Evolutionary conservation across 2,113 vertebrate species (phyloP).

Genomic region (Pelusios castaneus): DNA sequence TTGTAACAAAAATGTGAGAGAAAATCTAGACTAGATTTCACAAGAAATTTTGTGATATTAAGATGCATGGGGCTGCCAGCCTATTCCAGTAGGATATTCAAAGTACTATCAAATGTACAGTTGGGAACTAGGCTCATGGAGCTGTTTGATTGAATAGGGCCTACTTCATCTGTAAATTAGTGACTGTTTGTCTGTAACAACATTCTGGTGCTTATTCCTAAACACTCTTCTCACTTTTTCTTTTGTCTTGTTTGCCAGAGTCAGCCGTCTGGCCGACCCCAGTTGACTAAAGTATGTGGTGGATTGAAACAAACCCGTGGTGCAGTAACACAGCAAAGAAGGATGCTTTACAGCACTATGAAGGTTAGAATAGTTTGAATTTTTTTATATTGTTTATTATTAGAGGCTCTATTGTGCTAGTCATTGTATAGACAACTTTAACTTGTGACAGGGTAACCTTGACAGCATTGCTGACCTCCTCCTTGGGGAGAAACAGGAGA

Average conservation of each 20-base stretch:
- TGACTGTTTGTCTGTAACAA: not conserved
- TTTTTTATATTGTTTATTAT: not conserved
- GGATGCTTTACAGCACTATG: slow-evolving; percentile 51
- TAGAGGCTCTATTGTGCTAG: not conserved
- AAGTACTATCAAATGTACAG: not conserved
- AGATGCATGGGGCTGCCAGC: not conserved
- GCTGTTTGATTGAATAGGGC: not conserved
- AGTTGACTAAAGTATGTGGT: not conserved
- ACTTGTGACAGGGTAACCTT: not conserved
- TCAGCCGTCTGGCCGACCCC: slow-evolving; percentile 33
- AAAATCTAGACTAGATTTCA: not conserved
- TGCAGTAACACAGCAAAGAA: slow-evolving; percentile 37
- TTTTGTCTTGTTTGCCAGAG: slow-evolving; percentile 50
- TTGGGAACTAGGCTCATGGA: not conserved
- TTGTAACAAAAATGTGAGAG: not conserved
- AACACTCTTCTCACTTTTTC: not conserved
- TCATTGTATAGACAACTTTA: not conserved
- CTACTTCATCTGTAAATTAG: not conserved
- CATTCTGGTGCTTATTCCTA: not conserved
- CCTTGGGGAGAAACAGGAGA: not conserved
- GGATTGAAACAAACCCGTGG: slow-evolving; percentile 59
- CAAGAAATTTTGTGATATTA: not conserved
- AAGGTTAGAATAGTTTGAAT: slow-evolving; percentile 70
- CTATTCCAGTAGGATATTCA: not conserved
- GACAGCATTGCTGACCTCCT: not conserved